A percentile compares a stretch with the other conserved stretches of the same genome.
Evolutionary conservation across 2,888 invertebrate species (phyloP).

Genomic region (Chrysina gloriosa): DNA sequence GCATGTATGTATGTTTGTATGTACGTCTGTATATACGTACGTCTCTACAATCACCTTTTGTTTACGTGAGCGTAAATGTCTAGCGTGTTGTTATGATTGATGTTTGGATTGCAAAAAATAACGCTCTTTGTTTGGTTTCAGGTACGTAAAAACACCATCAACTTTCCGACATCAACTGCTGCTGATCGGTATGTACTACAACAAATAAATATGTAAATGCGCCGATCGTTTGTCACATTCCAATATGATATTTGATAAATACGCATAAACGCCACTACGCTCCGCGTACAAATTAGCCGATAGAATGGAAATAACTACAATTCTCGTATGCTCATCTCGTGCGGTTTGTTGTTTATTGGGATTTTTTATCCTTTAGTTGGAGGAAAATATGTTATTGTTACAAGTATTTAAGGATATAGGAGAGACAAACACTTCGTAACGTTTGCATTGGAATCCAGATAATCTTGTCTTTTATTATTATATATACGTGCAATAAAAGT

Average conservation of each 20-base stretch:
- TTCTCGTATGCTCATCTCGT: not conserved
- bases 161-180: too few relatives aligned
- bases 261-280: conserved; percentile 1
- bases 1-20: too few relatives aligned
- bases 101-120: not conserved
- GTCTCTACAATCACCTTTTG: too few relatives aligned
- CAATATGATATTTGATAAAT: conserved; percentile 10
- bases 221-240: conserved; percentile 13
- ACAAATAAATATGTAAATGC: not conserved
- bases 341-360: not conserved
- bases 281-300: not conserved
- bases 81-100: conserved; percentile 6
- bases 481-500: too few relatives aligned
- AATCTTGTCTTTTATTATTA: too few relatives aligned
- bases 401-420: too few relatives aligned
- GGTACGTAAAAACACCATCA: conserved; percentile 4
- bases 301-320: not conserved
- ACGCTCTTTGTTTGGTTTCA: conserved; percentile 15
- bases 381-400: not conserved
- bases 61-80: too few relatives aligned
- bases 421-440: too few relatives aligned
- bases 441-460: too few relatives aligned
- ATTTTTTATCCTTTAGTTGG: not conserved
- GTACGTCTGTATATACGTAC: too few relatives aligned
- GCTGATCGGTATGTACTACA: not conserved